These are phyloP conservation scores for Lutjanus argentimaculatus DNA, from an alignment of 2,797 vertebrate genomes.

Conservation along the genomic window DNA sequence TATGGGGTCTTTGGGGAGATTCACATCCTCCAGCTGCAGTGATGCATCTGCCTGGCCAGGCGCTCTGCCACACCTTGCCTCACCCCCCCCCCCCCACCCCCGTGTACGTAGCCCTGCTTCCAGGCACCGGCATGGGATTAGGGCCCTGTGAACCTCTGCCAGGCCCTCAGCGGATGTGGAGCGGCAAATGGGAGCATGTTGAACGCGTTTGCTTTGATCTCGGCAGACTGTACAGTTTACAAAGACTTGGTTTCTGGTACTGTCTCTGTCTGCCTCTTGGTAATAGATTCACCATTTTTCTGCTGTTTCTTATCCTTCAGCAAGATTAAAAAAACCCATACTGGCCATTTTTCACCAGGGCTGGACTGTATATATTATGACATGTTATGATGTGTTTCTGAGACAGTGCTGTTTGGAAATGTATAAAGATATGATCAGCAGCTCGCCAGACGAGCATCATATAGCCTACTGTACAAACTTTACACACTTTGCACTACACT, in stretches of 20 bases:
- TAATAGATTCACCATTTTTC: conserved; percentile 69
- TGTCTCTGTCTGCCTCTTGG: conserved; percentile 58
- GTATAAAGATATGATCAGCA: conserved; percentile 64
- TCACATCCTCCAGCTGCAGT: conserved; percentile 52
- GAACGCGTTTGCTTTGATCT: conserved; percentile 80
- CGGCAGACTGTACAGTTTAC: conserved; percentile 69
- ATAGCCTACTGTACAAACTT: conserved; percentile 23
- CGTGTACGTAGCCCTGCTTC: conserved; percentile 34
- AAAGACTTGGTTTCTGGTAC: conserved; percentile 69
- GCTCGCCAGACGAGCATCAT: conserved; percentile 44
- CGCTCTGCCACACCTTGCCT: conserved; percentile 54
- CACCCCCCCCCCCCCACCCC: conserved; percentile 21
- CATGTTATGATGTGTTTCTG: conserved; percentile 68
- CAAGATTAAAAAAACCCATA: conserved; percentile 32
- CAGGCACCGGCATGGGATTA: conserved; percentile 60
- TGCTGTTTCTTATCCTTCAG: conserved; percentile 66
- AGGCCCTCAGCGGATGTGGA: conserved; percentile 67
- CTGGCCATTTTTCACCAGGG: conserved; percentile 44
- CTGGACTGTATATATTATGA: conserved; percentile 55
- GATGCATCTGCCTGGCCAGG: conserved; percentile 53
- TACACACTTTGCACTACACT: background rate
- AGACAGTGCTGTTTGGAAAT: conserved; percentile 55
- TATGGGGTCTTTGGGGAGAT: conserved; percentile 36
- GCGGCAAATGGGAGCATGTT: conserved; percentile 76
- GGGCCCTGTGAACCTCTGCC: conserved; percentile 74